Conservation (phyloP, 2,113 vertebrate species). For the Ceratotherium simum region DNA sequence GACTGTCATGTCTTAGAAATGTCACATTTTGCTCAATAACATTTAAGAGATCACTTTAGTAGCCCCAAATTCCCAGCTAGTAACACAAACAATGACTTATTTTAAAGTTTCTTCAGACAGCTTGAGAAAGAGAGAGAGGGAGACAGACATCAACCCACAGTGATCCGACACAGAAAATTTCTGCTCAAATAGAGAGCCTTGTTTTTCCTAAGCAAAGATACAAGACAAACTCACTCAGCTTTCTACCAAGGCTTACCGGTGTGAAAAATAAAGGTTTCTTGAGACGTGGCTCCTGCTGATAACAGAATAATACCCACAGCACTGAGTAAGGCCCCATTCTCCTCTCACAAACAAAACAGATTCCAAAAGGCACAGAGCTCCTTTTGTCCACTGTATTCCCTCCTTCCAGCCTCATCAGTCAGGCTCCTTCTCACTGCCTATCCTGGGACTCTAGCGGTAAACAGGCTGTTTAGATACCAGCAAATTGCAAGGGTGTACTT, state of each 20-base stretch:
- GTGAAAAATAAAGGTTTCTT: slow-evolving; percentile 25
- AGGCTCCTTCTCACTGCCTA: not conserved
- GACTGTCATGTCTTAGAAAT: not conserved
- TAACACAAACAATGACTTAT: not conserved
- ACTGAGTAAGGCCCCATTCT: not conserved
- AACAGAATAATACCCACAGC: not conserved
- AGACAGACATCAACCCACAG: not conserved
- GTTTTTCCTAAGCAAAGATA: not conserved
- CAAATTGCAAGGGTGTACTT: not conserved
- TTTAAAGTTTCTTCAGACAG: slow-evolving; percentile 40
- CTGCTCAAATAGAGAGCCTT: not conserved
- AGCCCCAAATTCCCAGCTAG: not conserved
- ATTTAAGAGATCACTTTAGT: not conserved
- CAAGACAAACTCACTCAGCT: slow-evolving; percentile 10
- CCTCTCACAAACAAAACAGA: slow-evolving; percentile 33
- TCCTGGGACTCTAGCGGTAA: not conserved
- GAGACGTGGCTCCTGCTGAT: not conserved
- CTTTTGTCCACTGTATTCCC: not conserved
- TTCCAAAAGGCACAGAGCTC: not conserved
- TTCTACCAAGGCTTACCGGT: not conserved
- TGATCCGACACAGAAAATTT: not conserved
- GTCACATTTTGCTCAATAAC: slow-evolving; percentile 7
- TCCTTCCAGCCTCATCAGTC: not conserved
- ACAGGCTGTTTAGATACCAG: not conserved
- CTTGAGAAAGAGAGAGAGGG: not conserved